Evolutionary conservation across 2,113 vertebrate genomes (phyloP).

Genomic region (Ailurus styani): DNA sequence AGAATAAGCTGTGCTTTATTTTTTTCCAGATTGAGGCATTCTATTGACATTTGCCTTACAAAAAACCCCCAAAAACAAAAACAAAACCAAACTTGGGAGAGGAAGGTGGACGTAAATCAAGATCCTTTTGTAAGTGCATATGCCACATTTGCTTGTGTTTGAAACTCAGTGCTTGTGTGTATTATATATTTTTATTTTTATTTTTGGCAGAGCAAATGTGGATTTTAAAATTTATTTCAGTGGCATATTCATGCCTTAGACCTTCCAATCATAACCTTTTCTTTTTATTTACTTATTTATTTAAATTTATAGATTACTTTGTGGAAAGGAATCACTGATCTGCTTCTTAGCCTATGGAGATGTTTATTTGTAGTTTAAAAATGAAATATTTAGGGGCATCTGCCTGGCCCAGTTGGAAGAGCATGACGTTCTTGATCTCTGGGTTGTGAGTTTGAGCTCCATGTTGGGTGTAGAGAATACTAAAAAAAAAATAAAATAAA

Average conservation of each 20-base stretch:
- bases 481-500: background rate
- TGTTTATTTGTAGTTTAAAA: conserved; percentile 43
- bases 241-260: background rate
- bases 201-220: conserved; percentile 39
- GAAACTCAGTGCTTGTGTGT: conserved; percentile 33
- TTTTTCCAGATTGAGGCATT: background rate
- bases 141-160: background rate
- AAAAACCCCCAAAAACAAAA: background rate
- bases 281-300: background rate
- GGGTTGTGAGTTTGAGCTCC: background rate
- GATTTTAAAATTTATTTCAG: conserved; percentile 43
- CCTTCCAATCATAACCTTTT: background rate
- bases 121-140: conserved; percentile 22
- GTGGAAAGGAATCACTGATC: conserved; percentile 14
- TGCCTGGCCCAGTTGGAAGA: background rate
- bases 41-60: conserved; percentile 36
- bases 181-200: conserved; percentile 32
- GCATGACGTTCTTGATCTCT: background rate
- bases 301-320: conserved; percentile 3
- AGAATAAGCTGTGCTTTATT: conserved; percentile 1
- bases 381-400: background rate
- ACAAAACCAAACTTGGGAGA: background rate
- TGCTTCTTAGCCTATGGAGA: conserved; percentile 6
- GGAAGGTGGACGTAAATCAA: conserved; percentile 21
- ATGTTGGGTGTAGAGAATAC: background rate